A percentile compares a stretch with the other conserved stretches of the same genome.
Evolutionary conservation across 2,797 vertebrate genomes (phyloP).

Genomic region (Fratercula arctica): DNA sequence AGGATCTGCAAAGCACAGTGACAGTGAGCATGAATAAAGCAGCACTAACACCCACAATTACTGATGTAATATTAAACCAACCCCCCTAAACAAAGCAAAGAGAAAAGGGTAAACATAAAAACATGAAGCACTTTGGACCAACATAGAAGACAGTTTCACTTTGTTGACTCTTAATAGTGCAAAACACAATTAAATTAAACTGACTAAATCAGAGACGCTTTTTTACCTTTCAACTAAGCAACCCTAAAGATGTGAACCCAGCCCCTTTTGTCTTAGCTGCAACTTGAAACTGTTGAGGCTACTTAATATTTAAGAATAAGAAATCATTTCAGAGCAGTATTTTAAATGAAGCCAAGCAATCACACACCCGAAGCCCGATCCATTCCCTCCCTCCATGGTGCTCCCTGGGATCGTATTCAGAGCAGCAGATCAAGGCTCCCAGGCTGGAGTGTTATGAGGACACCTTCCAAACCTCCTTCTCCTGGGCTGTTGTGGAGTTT

Average conservation of each 20-base stretch:
- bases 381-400: not conserved
- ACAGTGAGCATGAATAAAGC: not conserved
- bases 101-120: not conserved
- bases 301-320: not conserved
- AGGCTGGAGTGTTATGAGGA: constrained; percentile 45
- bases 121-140: not conserved
- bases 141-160: not conserved
- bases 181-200: not conserved
- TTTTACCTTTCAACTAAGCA: not conserved
- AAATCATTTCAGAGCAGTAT: not conserved
- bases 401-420: not conserved
- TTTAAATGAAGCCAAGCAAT: not conserved
- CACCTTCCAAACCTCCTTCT: constrained; percentile 49
- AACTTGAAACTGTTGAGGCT: not conserved
- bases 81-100: not conserved
- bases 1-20: not conserved
- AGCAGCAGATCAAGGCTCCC: constrained; percentile 35
- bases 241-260: not conserved
- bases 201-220: not conserved
- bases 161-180: not conserved
- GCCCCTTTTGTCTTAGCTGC: not conserved
- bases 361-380: not conserved
- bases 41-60: not conserved
- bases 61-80: not conserved
- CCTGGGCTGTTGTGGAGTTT: not conserved